Evolutionary conservation across 2,113 vertebrate species (phyloP), one percentile per base, ranked within the genome.

Genomic region (Sprattus sprattus): DNA sequence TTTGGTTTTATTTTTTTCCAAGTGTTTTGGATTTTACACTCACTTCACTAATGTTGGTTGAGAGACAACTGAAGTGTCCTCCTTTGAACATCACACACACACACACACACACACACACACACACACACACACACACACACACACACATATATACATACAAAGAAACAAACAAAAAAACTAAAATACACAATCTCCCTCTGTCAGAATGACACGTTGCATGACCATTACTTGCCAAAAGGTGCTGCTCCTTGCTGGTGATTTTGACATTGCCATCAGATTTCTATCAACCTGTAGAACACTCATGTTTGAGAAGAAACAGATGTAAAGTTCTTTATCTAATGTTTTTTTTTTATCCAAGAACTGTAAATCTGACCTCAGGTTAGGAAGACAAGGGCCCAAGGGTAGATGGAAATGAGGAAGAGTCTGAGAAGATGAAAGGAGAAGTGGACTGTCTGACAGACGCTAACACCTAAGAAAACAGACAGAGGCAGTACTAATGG

Each of bases 171-270:
- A n/a, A n/a, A n/a, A n/a, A n/a, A n/a, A n/a, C n/a, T n/a, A n/a
- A n/a, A n/a, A n/a, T n/a, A 28, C n/a, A 22, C 57, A 49, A 32
- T 78, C 11, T 3, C 28, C 81, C 54, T 49, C 25, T 20, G 39
- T 82, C 71, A 39, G 71, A 78, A 78, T 78, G 75, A 25, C 16
- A 83, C 83, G 15, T 25, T 81, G 71, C 28, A 83, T 82, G 8
- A 45, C 78, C 78, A 71, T 86, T 45, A 71, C 64, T 87, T 88
- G 85, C 85, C 85, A 88, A 88, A 86, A 78, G 6, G 6, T 84
- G 83, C 67, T 85, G 88, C 89, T 90, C 87, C 90, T 93, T 94
- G 91, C 91, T 91, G 90, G 89, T 94, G 92, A 93, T 94, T 88
- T 85, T 91, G 93, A 91, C 91, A 85, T 89, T 89, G 90, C 90